A percentile compares a stretch with the other conserved stretches of the same genome.
Evolutionary conservation across 2,888 invertebrate genomes (phyloP).

Genomic region (Adineta ricciae): DNA sequence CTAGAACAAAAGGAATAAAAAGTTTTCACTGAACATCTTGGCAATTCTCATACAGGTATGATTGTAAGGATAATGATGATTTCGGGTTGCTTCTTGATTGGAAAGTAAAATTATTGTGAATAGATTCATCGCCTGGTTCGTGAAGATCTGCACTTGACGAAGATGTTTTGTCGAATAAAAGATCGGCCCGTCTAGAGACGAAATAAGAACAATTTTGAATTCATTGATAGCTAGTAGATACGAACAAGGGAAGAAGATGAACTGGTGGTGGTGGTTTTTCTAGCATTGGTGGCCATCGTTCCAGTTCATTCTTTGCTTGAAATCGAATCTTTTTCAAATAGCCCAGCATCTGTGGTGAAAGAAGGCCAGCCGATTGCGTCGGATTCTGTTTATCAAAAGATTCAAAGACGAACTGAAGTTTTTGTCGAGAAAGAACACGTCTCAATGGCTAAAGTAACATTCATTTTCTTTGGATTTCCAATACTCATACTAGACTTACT

Average conservation of each 20-base stretch:
- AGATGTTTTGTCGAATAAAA: not conserved
- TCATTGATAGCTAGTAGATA: no score
- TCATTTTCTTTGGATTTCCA: not conserved
- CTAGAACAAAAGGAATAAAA: slow-evolving; percentile 44
- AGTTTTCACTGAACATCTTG: no score
- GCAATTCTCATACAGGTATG: not conserved
- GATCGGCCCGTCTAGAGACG: not conserved
- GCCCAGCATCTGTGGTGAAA: slow-evolving; percentile 60
- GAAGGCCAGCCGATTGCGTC: not conserved
- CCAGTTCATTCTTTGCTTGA: slow-evolving; percentile 50
- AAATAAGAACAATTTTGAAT: not conserved
- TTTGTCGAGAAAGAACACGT: slow-evolving; percentile 73
- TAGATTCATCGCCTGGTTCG: not conserved
- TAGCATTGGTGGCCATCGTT: slow-evolving; percentile 36
- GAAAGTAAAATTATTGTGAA: slow-evolving; percentile 18
- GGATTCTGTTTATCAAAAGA: not conserved
- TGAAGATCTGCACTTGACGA: not conserved
- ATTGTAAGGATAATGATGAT: not conserved
- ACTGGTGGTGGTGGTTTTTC: slow-evolving; percentile 26
- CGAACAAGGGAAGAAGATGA: slow-evolving; percentile 19
- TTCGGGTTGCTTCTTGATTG: slow-evolving; percentile 3
- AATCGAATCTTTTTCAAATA: slow-evolving; percentile 89
- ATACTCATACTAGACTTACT: not conserved
- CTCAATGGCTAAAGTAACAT: slow-evolving; percentile 63
- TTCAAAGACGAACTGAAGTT: slow-evolving; percentile 27